phyloP scores from a whole-genome alignment of 2,888 invertebrate species.

The Cetonia aurata region DNA sequence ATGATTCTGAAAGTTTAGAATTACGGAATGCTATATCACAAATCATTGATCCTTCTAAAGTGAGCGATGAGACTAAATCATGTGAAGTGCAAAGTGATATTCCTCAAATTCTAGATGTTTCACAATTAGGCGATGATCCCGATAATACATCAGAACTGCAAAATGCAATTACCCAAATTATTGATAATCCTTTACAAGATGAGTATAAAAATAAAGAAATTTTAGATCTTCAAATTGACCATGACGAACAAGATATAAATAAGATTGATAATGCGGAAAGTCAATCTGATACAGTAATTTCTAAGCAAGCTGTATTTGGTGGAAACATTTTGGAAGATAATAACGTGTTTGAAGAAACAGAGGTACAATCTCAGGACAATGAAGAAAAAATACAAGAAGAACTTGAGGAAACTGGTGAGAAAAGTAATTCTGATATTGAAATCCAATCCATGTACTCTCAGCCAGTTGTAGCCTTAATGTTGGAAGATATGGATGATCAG shows the following conservation, averaged over 20 bases:
- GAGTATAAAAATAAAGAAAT: constrained; percentile 7
- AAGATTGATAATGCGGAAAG: no score
- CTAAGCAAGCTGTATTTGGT: neutral
- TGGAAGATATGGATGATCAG: constrained; percentile 34
- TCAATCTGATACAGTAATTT: neutral
- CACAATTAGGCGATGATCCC: constrained; percentile 5
- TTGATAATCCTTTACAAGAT: constrained; percentile 22
- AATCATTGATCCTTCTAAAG: constrained; percentile 13
- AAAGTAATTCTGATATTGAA: constrained; percentile 18
- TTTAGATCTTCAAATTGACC: constrained; percentile 3
- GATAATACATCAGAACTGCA: constrained; percentile 22
- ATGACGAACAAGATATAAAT: neutral
- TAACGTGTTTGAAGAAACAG: neutral
- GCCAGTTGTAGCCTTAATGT: constrained; percentile 31
- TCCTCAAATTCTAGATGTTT: constrained; percentile 27
- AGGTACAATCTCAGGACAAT: constrained; percentile 11
- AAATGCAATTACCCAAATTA: constrained; percentile 32
- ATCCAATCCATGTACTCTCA: constrained; percentile 24
- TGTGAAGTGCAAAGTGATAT: constrained; percentile 24
- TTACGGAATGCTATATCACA: constrained; percentile 39
- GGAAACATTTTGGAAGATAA: constrained; percentile 2
- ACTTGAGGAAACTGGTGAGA: constrained; percentile 29
- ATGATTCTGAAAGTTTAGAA: constrained; percentile 18
- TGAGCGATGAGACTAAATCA: constrained; percentile 20
- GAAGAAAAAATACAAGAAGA: constrained; percentile 20